These are phyloP conservation scores for Pachyramphus minor DNA, from an alignment of 2,113 vertebrate genomes.

Conservation along the genomic window DNA sequence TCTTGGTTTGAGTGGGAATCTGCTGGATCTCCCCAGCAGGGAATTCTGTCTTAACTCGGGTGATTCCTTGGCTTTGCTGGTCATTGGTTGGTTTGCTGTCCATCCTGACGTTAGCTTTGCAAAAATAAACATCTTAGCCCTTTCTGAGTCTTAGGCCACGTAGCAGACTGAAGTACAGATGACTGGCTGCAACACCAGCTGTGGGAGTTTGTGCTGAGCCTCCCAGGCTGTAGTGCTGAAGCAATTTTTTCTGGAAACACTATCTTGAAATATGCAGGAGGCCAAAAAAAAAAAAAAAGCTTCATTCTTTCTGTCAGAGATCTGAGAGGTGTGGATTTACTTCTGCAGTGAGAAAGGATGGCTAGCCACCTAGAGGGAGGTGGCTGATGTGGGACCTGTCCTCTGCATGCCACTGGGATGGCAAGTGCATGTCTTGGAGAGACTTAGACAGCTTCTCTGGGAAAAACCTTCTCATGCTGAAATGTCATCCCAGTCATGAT, in stretches of 20 bases:
- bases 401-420: accelerated
- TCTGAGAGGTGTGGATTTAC: not conserved
- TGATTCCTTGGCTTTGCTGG: not conserved
- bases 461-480: not conserved
- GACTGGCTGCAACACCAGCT: not conserved
- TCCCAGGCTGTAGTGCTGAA: not conserved
- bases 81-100: not conserved
- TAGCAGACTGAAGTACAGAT: not conserved
- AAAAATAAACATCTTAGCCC: not conserved
- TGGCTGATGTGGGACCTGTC: not conserved
- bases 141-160: not conserved
- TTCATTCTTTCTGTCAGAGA: not conserved
- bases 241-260: slow-evolving; percentile 18
- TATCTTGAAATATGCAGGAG: slow-evolving; percentile 29
- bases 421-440: not conserved
- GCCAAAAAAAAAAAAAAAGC: slow-evolving; percentile 12
- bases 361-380: not conserved
- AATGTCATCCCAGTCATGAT: not conserved
- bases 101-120: not conserved
- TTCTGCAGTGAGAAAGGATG: not conserved
- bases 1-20: not conserved
- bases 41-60: not conserved
- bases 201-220: not conserved
- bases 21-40: not conserved
- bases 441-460: not conserved